A percentile compares a stretch with the other conserved stretches of the same genome.
Evolutionary conservation across 2,113 vertebrate genomes (phyloP).

Genomic region (Patagioenas fasciata): DNA sequence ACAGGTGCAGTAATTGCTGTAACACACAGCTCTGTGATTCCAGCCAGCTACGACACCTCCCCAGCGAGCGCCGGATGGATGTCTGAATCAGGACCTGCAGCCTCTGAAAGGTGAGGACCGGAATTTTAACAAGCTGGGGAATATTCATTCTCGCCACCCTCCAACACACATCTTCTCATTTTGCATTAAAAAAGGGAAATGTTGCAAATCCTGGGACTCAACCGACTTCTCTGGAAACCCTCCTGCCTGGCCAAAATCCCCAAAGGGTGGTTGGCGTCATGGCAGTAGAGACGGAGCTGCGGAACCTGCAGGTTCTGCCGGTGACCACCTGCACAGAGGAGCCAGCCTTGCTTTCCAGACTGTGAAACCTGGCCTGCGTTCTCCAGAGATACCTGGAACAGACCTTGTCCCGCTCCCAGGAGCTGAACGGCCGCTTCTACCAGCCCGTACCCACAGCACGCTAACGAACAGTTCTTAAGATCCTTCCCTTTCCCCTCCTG

Average conservation of each 20-base stretch:
- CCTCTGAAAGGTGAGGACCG: background rate
- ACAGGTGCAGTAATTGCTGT: background rate
- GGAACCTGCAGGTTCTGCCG: background rate
- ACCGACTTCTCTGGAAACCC: background rate
- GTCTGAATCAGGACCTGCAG: background rate
- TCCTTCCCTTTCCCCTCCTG: background rate
- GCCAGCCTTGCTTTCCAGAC: background rate
- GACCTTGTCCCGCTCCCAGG: background rate
- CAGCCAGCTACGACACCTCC: background rate
- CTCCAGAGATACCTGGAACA: background rate
- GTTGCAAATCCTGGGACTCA: background rate
- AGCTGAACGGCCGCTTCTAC: background rate
- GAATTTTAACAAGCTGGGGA: background rate
- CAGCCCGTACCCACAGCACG: background rate
- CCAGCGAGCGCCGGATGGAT: accelerated
- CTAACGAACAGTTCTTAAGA: background rate
- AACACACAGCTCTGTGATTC: background rate
- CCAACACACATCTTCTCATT: background rate
- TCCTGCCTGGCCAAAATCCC: background rate
- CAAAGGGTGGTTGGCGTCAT: background rate
- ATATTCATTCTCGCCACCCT: background rate
- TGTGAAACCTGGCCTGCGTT: background rate
- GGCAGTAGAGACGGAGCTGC: background rate
- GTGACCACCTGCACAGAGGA: background rate
- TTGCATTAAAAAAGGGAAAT: background rate